phyloP scores from a whole-genome alignment of 2,797 vertebrate species.

The Fistularia tabacaria region DNA sequence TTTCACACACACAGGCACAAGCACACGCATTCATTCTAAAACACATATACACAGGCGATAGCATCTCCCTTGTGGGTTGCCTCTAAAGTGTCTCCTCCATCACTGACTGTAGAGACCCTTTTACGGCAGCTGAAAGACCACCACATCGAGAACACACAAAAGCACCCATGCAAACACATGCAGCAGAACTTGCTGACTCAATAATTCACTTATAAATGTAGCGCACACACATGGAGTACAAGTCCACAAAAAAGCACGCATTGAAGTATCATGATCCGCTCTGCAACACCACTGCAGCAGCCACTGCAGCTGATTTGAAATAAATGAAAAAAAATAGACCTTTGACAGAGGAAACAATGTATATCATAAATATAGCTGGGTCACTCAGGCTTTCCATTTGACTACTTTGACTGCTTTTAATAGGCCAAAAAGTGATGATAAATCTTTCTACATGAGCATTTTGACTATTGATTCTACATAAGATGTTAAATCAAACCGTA shows the following conservation, averaged over 20 bases:
- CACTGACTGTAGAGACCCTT: conserved; percentile 63
- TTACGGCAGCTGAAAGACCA: conserved; percentile 51
- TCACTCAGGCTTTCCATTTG: no score
- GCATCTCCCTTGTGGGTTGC: conserved; percentile 53
- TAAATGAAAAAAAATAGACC: conserved; percentile 9
- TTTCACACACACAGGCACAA: conserved; percentile 2
- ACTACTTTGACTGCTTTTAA: no score
- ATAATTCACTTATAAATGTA: conserved; percentile 20
- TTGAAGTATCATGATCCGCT: conserved; percentile 16
- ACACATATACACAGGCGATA: conserved; percentile 41
- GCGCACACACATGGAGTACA: conserved; percentile 7
- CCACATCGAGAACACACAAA: conserved; percentile 39
- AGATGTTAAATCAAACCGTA: conserved; percentile 22
- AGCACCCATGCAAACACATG: conserved; percentile 10
- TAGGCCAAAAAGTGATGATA: no score
- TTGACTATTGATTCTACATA: conserved; percentile 24
- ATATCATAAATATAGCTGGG: no score
- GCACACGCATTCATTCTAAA: no score
- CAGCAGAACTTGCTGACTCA: conserved; percentile 19
- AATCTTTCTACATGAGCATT: conserved; percentile 6
- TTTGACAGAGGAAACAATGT: no score
- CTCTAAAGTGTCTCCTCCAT: conserved; percentile 70
- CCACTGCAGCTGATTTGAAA: conserved; percentile 43
- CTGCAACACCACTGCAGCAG: conserved; percentile 40
- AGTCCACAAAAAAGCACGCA: conserved; percentile 5